These are phyloP conservation scores for Neoniphon sammara DNA, from an alignment of 2,797 vertebrate species.

Conservation along the genomic window DNA sequence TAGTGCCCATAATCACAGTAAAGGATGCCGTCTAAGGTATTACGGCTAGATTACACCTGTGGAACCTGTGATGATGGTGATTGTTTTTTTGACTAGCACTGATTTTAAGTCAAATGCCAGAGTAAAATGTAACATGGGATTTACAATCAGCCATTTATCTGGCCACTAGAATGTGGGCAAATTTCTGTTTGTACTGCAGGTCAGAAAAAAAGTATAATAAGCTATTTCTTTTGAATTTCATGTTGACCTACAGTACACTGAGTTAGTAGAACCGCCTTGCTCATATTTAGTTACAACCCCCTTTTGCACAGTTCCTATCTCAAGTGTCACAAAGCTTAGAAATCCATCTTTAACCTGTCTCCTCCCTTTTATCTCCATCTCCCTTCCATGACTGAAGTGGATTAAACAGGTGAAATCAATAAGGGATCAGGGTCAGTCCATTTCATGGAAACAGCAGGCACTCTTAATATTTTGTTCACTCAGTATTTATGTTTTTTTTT, in stretches of 20 bases:
- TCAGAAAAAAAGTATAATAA: not conserved
- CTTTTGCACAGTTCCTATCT: constrained; percentile 17
- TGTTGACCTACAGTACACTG: not conserved
- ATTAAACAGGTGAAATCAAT: not conserved
- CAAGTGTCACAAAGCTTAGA: constrained; percentile 1
- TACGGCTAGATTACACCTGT: constrained; percentile 51
- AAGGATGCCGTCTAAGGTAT: constrained; percentile 54
- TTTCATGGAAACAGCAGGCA: not conserved
- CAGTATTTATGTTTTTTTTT: no score
- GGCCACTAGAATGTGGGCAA: not conserved
- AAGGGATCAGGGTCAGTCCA: not conserved
- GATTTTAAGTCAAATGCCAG: constrained; percentile 23
- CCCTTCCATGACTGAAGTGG: not conserved
- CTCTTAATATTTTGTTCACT: not conserved
- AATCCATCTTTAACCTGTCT: not conserved
- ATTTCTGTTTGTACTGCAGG: not conserved
- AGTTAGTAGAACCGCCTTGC: constrained; percentile 14
- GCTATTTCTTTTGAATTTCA: not conserved
- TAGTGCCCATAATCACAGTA: constrained; percentile 28
- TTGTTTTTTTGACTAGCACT: constrained; percentile 32
- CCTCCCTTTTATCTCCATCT: not conserved
- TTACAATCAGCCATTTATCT: not conserved
- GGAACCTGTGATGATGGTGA: constrained; percentile 20
- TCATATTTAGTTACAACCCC: not conserved
- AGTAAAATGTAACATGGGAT: constrained; percentile 33